Percentiles rank a stretch among this genome's conserved stretches.
phyloP scores from a whole-genome alignment of 2,888 invertebrate genomes.

The Dolichomitus sp. region DNA sequence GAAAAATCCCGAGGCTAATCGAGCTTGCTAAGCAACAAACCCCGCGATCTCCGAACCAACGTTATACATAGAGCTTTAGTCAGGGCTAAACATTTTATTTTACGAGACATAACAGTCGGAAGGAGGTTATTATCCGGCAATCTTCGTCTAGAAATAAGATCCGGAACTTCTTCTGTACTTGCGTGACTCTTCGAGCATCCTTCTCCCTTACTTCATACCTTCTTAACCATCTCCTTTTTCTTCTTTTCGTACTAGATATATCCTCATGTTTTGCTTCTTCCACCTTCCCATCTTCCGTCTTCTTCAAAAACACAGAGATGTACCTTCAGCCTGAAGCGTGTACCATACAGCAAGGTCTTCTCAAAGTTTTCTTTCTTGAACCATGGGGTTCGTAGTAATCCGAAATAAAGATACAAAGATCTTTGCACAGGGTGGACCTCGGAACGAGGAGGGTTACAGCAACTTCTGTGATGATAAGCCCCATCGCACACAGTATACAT shows the following conservation, averaged over 20 bases:
- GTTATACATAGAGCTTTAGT: constrained; percentile 16
- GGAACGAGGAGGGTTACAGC: constrained; percentile 1
- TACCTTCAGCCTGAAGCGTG: constrained; percentile 4
- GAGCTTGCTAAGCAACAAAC: constrained; percentile 44
- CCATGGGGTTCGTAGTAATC: constrained; percentile 43
- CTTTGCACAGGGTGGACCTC: constrained; percentile 25
- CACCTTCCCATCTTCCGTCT: constrained; percentile 32
- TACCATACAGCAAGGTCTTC: not conserved
- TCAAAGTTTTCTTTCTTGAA: constrained; percentile 50
- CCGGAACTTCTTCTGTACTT: constrained; percentile 52
- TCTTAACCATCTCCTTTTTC: constrained; percentile 28
- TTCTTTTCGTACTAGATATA: constrained; percentile 28
- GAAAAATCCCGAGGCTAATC: constrained; percentile 60
- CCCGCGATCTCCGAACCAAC: constrained; percentile 25
- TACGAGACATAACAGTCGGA: constrained; percentile 72
- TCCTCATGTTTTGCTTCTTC: constrained; percentile 38
- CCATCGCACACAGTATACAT: constrained; percentile 36
- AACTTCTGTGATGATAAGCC: constrained; percentile 53
- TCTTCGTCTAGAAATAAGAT: constrained; percentile 66
- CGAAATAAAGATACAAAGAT: constrained; percentile 63
- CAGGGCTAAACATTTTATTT: constrained; percentile 67
- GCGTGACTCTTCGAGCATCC: constrained; percentile 37
- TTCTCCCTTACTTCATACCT: constrained; percentile 4
- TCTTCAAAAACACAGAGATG: not conserved
- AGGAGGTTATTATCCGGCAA: constrained; percentile 75